Evolutionary conservation across 2,797 vertebrate genomes (phyloP).

Genomic region (Macropodus opercularis): DNA sequence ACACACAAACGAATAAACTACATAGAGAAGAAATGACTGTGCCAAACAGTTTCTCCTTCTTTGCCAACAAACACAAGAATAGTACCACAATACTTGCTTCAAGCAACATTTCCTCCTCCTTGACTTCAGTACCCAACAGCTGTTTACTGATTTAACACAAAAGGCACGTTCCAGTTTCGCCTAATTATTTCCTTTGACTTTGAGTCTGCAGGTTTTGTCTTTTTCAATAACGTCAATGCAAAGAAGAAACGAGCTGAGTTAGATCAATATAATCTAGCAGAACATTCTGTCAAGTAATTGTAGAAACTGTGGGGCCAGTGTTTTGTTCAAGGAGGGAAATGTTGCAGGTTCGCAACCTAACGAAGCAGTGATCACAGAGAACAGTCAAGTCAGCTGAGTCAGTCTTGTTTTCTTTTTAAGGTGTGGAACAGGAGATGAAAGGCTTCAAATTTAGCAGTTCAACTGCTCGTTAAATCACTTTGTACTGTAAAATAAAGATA

Average conservation of each 20-base stretch:
- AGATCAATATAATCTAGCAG: conserved; percentile 32
- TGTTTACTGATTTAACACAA: conserved; percentile 51
- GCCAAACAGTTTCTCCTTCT: conserved; percentile 37
- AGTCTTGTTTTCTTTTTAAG: conserved; percentile 61
- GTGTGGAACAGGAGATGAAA: conserved; percentile 60
- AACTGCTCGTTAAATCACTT: conserved; percentile 68
- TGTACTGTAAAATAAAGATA: conserved; percentile 58
- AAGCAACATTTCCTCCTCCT: conserved; percentile 47
- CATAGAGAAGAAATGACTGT: conserved; percentile 47
- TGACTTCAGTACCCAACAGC: conserved; percentile 21
- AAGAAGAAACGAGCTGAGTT: conserved; percentile 31
- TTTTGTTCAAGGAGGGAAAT: conserved; percentile 51
- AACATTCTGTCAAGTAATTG: conserved; percentile 26
- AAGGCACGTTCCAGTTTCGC: conserved; percentile 71
- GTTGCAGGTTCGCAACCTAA: conserved; percentile 49
- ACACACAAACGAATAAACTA: conserved; percentile 59
- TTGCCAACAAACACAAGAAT: conserved; percentile 47
- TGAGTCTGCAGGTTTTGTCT: conserved; percentile 30
- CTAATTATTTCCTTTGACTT: conserved; percentile 28
- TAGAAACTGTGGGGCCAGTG: conserved; percentile 39
- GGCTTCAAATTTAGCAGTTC: conserved; percentile 70
- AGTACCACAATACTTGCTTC: conserved; percentile 59
- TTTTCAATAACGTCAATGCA: conserved; percentile 26
- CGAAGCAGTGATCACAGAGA: conserved; percentile 52
- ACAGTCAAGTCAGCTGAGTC: conserved; percentile 64